A percentile compares a stretch with the other conserved stretches of the same genome.
These are phyloP conservation scores for Sebastes fasciatus DNA, from an alignment of 2,113 vertebrate genomes.

Conservation along the genomic window DNA sequence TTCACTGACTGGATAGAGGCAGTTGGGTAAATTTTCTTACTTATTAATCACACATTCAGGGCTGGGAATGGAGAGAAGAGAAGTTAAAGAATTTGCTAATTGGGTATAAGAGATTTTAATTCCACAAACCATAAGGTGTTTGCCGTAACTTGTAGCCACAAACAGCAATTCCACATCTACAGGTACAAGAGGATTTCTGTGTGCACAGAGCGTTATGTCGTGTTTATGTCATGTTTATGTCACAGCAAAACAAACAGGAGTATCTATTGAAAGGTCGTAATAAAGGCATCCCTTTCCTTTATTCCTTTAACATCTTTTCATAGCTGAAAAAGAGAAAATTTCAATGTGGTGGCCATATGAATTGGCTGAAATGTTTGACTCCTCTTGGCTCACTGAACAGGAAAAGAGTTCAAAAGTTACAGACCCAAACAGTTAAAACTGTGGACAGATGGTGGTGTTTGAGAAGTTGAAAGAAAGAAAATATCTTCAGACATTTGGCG, in stretches of 20 bases:
- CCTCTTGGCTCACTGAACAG: background rate
- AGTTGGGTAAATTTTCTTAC: slow-evolving; percentile 46
- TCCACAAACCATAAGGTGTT: background rate
- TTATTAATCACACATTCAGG: background rate
- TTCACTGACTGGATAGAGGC: slow-evolving; percentile 74
- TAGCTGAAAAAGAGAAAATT: background rate
- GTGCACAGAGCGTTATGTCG: no score
- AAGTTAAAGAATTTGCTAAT: background rate
- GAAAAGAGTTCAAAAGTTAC: background rate
- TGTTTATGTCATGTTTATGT: background rate
- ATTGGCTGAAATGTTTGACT: background rate
- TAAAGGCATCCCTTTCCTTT: background rate
- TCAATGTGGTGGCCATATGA: background rate
- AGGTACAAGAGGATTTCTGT: background rate
- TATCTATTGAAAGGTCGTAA: background rate
- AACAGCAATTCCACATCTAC: background rate
- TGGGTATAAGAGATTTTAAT: background rate
- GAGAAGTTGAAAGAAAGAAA: background rate
- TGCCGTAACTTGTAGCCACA: background rate
- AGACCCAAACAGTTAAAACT: background rate
- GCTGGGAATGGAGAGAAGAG: background rate
- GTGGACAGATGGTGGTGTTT: background rate
- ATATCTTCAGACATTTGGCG: background rate
- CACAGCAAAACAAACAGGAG: background rate
- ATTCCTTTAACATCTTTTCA: background rate